Base-by-base conservation (phyloP, 2,113 vertebrate genomes). In the Aleadryas rufinucha region DNA sequence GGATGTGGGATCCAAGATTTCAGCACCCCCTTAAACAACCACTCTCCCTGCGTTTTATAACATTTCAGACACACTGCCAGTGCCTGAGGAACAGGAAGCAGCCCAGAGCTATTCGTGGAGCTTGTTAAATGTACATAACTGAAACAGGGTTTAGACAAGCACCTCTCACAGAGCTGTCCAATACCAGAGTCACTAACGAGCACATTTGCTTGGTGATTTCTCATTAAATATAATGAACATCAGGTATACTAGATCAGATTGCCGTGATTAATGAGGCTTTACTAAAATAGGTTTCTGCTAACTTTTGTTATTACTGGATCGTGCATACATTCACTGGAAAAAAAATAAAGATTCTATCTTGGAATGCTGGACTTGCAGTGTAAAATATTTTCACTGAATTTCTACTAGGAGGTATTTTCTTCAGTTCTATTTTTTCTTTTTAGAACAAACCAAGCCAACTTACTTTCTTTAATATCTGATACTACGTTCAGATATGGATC, bases 91-190 rank as follows among this genome's bases (percentile, higher is more conserved):
- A 92, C 68, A 70, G 90, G 85, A 96, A 92, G 82, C 75, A 84
- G 79, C 50, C 68, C 90, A 68, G 54, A 84, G 85, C 85, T 86
- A 71, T 90, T 93, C 61, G 10, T 84, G 82, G 80, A 59, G 90
- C 90, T 96, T 92, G 94, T 95, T 97, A 88, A 81, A 93, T 87
- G 91, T 84, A 96, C 92, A 94, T 96, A 95, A 97, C 85, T 86
- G 87, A 86, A 81, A 84, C 5, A 87, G 96, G 96, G 93, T 96
- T 97, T 71, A 53, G 47, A 75, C 60, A 86, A 93, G 66, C 23
- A 50, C 56, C 14, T 80, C 61, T 70, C 90, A 86, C 75, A 89
- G 70, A 86, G 72, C 92, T 94, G 68, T 64, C 86, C 88, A 86
- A 3, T 70, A 42, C 56, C 64, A 45, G 71, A 94, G 61, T 65